These are phyloP conservation scores for Polietes domitor DNA, from an alignment of 2,888 invertebrate species.

Conservation along the genomic window DNA sequence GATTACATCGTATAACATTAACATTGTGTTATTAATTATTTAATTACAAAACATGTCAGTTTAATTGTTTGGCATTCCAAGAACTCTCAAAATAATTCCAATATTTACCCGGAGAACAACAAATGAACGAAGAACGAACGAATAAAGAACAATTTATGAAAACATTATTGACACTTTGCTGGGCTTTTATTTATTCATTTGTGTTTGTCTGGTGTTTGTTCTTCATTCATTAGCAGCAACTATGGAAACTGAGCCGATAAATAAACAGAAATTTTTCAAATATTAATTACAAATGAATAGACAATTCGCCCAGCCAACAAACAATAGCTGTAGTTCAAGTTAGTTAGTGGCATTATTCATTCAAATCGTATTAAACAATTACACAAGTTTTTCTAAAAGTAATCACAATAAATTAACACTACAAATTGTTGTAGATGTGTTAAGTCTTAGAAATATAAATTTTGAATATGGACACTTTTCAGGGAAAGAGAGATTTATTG, in stretches of 20 bases:
- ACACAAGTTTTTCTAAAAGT: constrained; percentile 35
- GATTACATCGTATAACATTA: constrained; percentile 46
- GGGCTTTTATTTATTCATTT: neutral
- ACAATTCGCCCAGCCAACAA: neutral
- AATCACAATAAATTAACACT: constrained; percentile 34
- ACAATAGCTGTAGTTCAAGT: neutral
- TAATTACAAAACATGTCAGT: constrained; percentile 49
- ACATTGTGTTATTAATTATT: constrained; percentile 59
- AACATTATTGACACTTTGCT: constrained; percentile 28
- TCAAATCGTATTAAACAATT: constrained; percentile 15
- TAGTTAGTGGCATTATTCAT: neutral
- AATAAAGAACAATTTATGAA: neutral
- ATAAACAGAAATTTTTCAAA: neutral
- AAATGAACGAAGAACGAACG: neutral
- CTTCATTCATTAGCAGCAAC: neutral
- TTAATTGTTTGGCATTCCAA: constrained; percentile 2
- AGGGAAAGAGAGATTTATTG: too few relatives aligned
- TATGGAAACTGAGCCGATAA: neutral
- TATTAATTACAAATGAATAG: neutral
- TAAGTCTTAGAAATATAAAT: neutral
- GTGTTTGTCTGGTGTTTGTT: neutral
- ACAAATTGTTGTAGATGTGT: neutral
- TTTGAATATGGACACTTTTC: too few relatives aligned
- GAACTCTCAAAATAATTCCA: neutral
- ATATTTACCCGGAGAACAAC: neutral